Conservation (phyloP, 2,888 invertebrate species). For the Cremastinae sp. region DNA sequence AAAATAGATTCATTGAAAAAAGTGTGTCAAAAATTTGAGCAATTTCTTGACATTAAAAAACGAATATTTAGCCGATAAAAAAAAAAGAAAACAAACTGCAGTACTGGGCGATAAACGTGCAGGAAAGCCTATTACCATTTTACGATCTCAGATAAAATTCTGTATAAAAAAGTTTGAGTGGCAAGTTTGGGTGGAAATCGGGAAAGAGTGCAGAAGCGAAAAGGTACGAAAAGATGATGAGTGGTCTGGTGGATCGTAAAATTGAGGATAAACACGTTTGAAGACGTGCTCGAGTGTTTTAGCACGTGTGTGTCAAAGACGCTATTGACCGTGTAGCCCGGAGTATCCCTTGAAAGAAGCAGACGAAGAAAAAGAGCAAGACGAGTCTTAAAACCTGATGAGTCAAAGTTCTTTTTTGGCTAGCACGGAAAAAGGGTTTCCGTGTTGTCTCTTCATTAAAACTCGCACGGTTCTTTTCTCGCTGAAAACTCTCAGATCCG, state of each 20-base stretch:
- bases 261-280: constrained; percentile 10
- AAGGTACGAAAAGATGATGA: neutral
- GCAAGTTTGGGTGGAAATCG: neutral
- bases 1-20: too few species aligned
- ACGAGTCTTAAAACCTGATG: constrained; percentile 6
- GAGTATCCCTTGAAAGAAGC: neutral
- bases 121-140: too few species aligned
- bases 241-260: constrained; percentile 18
- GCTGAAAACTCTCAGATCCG: constrained; percentile 12
- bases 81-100: too few species aligned
- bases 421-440: constrained; percentile 42
- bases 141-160: too few species aligned
- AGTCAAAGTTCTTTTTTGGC: neutral
- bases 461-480: neutral
- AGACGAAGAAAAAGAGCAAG: neutral
- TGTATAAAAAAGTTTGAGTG: too few species aligned
- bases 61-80: too few species aligned
- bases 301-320: neutral
- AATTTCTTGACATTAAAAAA: too few species aligned
- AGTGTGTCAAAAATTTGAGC: too few species aligned
- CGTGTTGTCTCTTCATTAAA: constrained; percentile 32
- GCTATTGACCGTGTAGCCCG: constrained; percentile 1
- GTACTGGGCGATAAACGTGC: too few species aligned
- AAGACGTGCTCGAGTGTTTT: constrained; percentile 12
- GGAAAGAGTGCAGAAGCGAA: neutral